A percentile compares a stretch with the other conserved stretches of the same genome.
Conservation (phyloP, 2,888 invertebrate genomes). For the Coecobrya sp. region DNA sequence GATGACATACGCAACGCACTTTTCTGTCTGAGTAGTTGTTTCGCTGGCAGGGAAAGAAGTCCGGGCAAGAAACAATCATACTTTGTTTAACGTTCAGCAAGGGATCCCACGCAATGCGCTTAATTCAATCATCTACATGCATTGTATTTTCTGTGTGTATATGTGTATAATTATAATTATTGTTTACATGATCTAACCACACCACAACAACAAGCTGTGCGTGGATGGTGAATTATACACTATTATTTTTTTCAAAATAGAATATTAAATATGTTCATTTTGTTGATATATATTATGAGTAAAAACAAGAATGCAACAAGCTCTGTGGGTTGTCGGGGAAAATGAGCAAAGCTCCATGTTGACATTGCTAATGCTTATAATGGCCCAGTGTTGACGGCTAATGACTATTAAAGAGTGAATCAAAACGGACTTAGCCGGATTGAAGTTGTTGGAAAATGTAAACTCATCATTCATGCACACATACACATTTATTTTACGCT, state of each 20-base stretch:
- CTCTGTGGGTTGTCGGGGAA: constrained; percentile 53
- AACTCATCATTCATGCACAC: not conserved
- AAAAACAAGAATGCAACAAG: not conserved
- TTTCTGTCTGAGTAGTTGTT: not conserved
- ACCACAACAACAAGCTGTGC: not conserved
- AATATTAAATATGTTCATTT: not conserved
- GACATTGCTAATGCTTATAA: constrained; percentile 54
- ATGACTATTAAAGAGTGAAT: constrained; percentile 37
- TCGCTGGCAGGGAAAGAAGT: not conserved
- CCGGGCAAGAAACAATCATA: not conserved
- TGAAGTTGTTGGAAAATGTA: not conserved
- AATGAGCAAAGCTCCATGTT: constrained; percentile 31
- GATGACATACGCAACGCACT: constrained; percentile 43
- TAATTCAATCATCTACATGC: constrained; percentile 59
- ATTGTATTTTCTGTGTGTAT: not conserved
- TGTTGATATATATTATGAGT: not conserved
- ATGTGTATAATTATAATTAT: constrained; percentile 33
- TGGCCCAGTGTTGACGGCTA: constrained; percentile 47
- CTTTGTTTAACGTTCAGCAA: not conserved
- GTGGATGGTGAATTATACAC: not conserved
- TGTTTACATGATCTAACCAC: constrained; percentile 26
- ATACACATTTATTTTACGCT: not conserved
- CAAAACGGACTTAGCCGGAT: constrained; percentile 34
- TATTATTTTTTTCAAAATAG: not conserved
- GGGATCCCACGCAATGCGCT: constrained; percentile 30